A percentile compares a stretch with the other conserved stretches of the same genome.
Conservation (phyloP, 2,113 vertebrate species). For the Oplegnathus fasciatus region DNA sequence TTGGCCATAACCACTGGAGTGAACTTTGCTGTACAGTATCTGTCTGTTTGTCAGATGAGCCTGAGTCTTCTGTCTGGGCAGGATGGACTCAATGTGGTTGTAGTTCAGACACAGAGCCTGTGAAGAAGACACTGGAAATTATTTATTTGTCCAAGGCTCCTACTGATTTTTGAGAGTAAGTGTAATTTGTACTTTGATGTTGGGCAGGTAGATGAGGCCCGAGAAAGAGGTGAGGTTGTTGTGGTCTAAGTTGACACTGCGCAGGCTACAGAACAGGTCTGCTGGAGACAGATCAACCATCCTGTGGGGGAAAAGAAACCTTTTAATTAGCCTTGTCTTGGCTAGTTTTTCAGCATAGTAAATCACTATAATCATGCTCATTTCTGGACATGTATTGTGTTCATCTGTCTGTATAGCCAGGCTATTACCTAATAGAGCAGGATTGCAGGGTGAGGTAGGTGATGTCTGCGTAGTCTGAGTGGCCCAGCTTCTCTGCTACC, state of each 20-base stretch:
- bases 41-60: constrained; percentile 85
- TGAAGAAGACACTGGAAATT: constrained; percentile 3
- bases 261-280: constrained; percentile 85
- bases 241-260: constrained; percentile 87
- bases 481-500: constrained; percentile 88
- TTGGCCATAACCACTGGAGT: constrained; percentile 88
- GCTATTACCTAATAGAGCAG: constrained; percentile 87
- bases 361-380: background rate
- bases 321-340: background rate
- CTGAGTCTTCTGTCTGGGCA: constrained; percentile 85
- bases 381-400: background rate
- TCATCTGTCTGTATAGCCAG: background rate
- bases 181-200: constrained; percentile 81
- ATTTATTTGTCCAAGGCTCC: background rate
- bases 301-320: constrained; percentile 62
- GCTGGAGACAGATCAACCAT: constrained; percentile 84
- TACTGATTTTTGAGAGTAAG: background rate
- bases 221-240: constrained; percentile 90
- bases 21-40: constrained; percentile 88
- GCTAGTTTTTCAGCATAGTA: background rate
- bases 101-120: constrained; percentile 88
- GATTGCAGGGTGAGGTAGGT: constrained; percentile 85
- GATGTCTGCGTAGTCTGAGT: constrained; percentile 87
- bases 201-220: constrained; percentile 88
- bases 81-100: constrained; percentile 90